A percentile compares a stretch with the other conserved stretches of the same genome.
Conservation (phyloP, 2,113 vertebrate species). For the Pelecanus crispus region DNA sequence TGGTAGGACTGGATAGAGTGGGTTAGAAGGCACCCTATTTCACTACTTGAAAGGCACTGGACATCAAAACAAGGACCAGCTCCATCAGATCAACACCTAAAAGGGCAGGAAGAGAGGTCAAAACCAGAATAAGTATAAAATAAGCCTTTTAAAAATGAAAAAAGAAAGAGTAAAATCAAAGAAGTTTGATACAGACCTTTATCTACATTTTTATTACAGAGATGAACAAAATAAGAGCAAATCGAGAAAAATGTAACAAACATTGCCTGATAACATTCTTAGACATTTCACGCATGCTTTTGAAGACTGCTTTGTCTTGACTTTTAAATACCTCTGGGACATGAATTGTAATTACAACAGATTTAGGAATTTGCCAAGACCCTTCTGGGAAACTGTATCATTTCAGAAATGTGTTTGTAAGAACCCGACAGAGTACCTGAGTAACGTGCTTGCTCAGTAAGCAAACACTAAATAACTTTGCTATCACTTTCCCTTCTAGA, state of each 20-base stretch:
- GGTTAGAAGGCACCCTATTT: neutral
- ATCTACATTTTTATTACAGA: slow-evolving; percentile 14
- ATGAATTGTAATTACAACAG: neutral
- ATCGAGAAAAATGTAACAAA: neutral
- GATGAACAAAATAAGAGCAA: neutral
- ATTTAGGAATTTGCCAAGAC: neutral
- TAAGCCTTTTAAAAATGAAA: neutral
- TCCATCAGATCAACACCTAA: neutral
- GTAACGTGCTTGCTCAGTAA: neutral
- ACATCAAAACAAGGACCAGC: neutral
- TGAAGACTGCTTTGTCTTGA: neutral
- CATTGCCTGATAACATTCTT: neutral
- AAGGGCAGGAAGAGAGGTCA: neutral
- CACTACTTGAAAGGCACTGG: neutral
- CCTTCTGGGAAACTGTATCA: neutral
- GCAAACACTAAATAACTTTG: neutral
- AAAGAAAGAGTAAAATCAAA: neutral
- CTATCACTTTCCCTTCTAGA: neutral
- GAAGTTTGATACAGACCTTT: neutral
- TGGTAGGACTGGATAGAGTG: neutral
- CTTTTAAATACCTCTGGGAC: neutral
- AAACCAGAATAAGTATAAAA: neutral
- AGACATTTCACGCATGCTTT: neutral
- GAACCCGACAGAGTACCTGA: neutral
- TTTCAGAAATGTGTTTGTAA: neutral